Conservation (phyloP, 2,113 vertebrate genomes). For the Lepidothrix coronata region DNA sequence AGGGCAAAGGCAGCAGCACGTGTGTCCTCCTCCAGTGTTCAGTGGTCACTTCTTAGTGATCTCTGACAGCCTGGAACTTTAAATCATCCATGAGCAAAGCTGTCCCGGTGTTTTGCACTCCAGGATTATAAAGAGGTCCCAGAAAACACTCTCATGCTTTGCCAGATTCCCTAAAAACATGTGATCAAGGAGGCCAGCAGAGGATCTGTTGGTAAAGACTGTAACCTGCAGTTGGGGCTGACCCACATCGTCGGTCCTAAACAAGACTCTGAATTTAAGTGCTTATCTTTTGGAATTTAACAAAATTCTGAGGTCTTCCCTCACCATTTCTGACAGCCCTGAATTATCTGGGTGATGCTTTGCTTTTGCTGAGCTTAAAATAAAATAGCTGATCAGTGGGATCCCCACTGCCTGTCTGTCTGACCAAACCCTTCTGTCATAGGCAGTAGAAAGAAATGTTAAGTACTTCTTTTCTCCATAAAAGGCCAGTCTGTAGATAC, state of each 20-base stretch:
- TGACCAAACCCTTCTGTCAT: background rate
- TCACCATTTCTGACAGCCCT: background rate
- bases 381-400: background rate
- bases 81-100: background rate
- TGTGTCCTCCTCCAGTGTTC: background rate
- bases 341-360: background rate
- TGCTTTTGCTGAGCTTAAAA: background rate
- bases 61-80: background rate
- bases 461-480: background rate
- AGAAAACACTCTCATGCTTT: background rate
- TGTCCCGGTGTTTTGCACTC: background rate
- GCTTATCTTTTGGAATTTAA: background rate
- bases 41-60: background rate
- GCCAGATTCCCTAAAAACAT: background rate
- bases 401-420: background rate
- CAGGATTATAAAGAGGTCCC: background rate
- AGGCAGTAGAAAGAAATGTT: background rate
- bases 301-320: background rate
- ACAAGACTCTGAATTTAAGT: background rate
- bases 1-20: background rate
- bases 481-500: background rate
- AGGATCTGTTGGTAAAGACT: background rate
- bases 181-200: background rate
- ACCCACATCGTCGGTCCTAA: background rate
- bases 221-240: background rate